Evolutionary conservation across 2,797 vertebrate species (phyloP).

Genomic region (Tauraco hartlaubi): DNA sequence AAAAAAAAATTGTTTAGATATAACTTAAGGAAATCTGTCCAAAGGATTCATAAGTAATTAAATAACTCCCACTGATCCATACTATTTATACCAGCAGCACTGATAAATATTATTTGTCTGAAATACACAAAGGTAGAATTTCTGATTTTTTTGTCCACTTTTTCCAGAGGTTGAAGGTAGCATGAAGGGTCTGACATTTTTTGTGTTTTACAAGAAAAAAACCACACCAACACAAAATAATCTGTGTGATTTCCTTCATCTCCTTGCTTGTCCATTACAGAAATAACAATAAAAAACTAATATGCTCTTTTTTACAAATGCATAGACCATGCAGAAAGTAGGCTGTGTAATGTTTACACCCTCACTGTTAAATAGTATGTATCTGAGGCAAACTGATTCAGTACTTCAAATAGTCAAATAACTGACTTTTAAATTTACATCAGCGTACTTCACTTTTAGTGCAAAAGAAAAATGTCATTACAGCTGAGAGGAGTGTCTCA

Average conservation of each 20-base stretch:
- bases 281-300: background rate
- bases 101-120: background rate
- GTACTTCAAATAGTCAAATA: background rate
- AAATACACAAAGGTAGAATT: background rate
- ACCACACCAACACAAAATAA: fast-evolving
- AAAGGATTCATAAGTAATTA: background rate
- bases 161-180: background rate
- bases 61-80: background rate
- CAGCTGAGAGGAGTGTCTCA: background rate
- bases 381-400: background rate
- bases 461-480: background rate
- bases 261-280: background rate
- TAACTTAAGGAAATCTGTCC: background rate
- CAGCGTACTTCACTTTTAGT: background rate
- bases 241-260: background rate
- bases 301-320: background rate
- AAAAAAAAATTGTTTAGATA: background rate
- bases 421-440: background rate
- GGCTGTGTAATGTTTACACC: background rate
- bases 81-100: background rate
- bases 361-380: background rate
- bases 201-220: background rate
- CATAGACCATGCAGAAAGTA: background rate
- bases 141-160: background rate
- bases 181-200: background rate